phyloP scores from a whole-genome alignment of 2,888 invertebrate genomes.

The Falcaria lacertinaria region DNA sequence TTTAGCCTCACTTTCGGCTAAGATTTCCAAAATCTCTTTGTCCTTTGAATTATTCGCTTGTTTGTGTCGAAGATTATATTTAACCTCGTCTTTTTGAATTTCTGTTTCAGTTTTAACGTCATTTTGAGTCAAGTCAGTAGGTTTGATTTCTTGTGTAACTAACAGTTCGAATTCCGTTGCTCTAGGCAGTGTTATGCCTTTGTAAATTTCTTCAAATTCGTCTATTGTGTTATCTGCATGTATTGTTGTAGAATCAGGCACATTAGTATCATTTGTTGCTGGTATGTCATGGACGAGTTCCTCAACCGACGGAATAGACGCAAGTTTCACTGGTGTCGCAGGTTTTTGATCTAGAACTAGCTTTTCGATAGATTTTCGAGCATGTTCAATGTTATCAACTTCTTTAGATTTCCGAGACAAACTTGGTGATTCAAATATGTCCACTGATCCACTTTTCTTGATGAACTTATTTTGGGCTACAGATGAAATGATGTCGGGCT shows the following conservation, averaged over 20 bases:
- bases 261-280: constrained; percentile 4
- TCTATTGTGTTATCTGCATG: constrained; percentile 48
- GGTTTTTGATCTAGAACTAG: constrained; percentile 29
- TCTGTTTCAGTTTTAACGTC: constrained; percentile 10
- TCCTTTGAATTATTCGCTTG: constrained; percentile 13
- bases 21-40: constrained; percentile 21
- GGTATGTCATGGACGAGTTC: constrained; percentile 6
- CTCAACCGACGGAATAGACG: constrained; percentile 11
- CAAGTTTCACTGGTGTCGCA: constrained; percentile 18
- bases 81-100: constrained; percentile 18
- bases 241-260: neutral
- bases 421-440: constrained; percentile 48
- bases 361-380: constrained; percentile 33
- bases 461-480: constrained; percentile 26
- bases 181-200: constrained; percentile 49
- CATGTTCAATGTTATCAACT: constrained; percentile 21
- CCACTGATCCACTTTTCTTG: constrained; percentile 50
- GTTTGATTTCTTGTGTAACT: constrained; percentile 29
- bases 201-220: constrained; percentile 63
- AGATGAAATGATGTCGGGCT: constrained; percentile 32
- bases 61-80: constrained; percentile 54
- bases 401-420: constrained; percentile 5
- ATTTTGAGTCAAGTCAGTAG: constrained; percentile 8
- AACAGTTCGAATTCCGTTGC: constrained; percentile 62
- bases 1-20: constrained; percentile 35